Evolutionary conservation across 1,140 invertebrate species (phyloP), one percentile per base, ranked within the genome.

Genomic region (Diorhabda elongata): DNA sequence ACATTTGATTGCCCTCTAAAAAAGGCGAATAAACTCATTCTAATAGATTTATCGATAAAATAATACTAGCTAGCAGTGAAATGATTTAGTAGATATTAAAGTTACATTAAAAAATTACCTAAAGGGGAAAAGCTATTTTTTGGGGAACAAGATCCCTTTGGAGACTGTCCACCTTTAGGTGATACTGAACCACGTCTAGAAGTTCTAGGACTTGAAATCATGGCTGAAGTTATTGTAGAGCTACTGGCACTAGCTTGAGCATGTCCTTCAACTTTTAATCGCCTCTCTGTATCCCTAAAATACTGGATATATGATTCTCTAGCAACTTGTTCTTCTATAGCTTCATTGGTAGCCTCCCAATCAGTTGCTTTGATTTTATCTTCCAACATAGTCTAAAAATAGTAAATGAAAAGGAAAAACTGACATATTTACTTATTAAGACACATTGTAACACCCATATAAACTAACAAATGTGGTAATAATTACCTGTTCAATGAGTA

Each of bases 301-400:
- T 77, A 97, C 80, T 96, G 92, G 60, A 96, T 84, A 80, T 96
- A 97, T 67, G 92, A 95, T 81, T 97, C 94, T 43, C 92, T 83
- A 0, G 93, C 93, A 9, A 94, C 90, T 83, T 97, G 93, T 81
- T 96, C 93, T 78, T 95, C 92, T 66, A 97, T 92, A 43, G 92
- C 92, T 81, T 97, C 93, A 80, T 95, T 94, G 2, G 95, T 97
- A 8, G 94, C 91, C 81, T 97, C 94, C 92, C 93, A 96, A 81
- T 97, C 95, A 57, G 94, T 95, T 59, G 94, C 94, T 79, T 90
- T 87, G 43, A 97, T 81, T 81, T 97, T 97, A 80, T 97, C 95
- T 81, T 96, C 92, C 64, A 97, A 83, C 95, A 97, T 97, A 3
- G 94, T 91, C 87, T 93, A 76, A 58, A 71, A 26, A 26, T 26